Evolutionary conservation across 2,113 vertebrate species (phyloP).

Genomic region (Hippocampus barbouri): DNA sequence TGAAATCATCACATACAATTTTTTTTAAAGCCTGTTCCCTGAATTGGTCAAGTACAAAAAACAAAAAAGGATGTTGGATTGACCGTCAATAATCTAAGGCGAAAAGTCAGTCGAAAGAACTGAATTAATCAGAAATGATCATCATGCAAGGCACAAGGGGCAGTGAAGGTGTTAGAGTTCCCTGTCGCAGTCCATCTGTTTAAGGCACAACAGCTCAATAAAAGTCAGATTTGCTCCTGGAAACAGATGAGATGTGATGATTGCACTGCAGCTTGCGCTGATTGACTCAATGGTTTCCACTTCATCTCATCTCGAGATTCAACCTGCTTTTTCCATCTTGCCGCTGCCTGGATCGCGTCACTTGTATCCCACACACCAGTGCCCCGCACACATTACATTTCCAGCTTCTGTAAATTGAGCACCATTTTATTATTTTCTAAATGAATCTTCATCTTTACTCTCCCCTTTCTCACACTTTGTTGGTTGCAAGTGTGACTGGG

Average conservation of each 20-base stretch:
- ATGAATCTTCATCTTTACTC: conserved; percentile 23
- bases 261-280: conserved; percentile 59
- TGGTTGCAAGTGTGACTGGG: too few species aligned
- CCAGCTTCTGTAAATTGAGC: conserved; percentile 39
- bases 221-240: too few species aligned
- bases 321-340: conserved; percentile 42
- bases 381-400: conserved; percentile 37
- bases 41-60: not conserved
- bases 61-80: too few species aligned
- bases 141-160: conserved; percentile 1
- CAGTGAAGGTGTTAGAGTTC: conserved; percentile 43
- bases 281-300: conserved; percentile 76
- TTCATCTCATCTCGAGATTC: conserved; percentile 64
- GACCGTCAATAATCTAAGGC: too few species aligned
- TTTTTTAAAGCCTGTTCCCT: too few species aligned
- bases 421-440: conserved; percentile 34
- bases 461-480: too few species aligned
- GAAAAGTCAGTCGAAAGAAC: not conserved
- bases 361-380: conserved; percentile 17
- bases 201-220: not conserved
- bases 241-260: conserved; percentile 72
- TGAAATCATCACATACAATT: too few species aligned
- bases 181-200: conserved; percentile 44
- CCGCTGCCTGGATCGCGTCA: conserved; percentile 24
- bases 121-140: not conserved